Evolutionary conservation across 2,113 vertebrate genomes (phyloP).

Genomic region (Gymnocephalus cernua): DNA sequence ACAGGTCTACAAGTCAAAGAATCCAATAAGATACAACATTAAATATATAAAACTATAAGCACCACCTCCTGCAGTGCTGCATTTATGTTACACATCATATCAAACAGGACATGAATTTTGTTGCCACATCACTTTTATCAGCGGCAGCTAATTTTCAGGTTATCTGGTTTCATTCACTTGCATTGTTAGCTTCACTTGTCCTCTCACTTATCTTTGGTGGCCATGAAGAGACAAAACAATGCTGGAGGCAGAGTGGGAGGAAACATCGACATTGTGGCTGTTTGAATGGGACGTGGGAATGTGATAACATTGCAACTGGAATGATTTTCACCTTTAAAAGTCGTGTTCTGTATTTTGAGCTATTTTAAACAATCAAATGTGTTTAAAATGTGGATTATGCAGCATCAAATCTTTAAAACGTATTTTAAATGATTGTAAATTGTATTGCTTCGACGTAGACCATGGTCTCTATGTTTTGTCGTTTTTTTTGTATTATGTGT

Average conservation of each 20-base stretch:
- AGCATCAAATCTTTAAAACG: background rate
- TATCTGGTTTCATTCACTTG: conserved; percentile 15
- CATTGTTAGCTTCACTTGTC: background rate
- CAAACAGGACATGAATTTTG: background rate
- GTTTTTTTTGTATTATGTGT: background rate
- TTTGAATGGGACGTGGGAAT: background rate
- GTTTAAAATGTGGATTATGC: background rate
- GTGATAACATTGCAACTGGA: conserved; percentile 14
- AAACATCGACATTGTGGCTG: background rate
- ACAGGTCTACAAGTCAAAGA: background rate
- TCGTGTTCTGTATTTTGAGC: background rate
- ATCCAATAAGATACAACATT: background rate
- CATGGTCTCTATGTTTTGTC: no score
- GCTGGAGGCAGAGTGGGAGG: conserved; percentile 14
- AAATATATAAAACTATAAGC: background rate
- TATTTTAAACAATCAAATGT: background rate
- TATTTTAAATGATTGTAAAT: background rate
- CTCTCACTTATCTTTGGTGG: conserved; percentile 20
- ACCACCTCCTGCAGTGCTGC: background rate
- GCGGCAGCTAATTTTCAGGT: background rate
- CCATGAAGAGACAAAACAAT: conserved; percentile 33
- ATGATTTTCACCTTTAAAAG: background rate
- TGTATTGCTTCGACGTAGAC: no score
- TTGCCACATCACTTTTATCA: background rate
- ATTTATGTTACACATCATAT: background rate